Percentiles rank a stretch among this genome's conserved stretches.
phyloP scores from a whole-genome alignment of 2,797 vertebrate species.

The Acropternis orthonyx region DNA sequence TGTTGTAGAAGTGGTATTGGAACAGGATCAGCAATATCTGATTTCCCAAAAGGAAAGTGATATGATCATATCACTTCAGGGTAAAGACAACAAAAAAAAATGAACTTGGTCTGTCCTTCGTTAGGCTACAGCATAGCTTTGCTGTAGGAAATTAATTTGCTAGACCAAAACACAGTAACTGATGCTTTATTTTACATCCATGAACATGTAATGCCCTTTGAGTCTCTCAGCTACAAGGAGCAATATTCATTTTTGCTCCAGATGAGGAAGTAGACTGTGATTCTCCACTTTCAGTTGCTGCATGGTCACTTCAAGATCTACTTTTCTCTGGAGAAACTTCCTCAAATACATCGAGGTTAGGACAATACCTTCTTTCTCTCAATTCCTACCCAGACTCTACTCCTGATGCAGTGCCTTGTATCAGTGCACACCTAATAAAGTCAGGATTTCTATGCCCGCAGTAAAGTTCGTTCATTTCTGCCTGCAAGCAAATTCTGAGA shows the following conservation, averaged over 20 bases:
- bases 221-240: background rate
- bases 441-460: background rate
- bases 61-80: background rate
- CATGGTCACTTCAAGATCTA: background rate
- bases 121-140: background rate
- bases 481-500: background rate
- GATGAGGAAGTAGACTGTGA: background rate
- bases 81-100: background rate
- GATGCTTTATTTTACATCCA: background rate
- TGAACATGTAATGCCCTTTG: background rate
- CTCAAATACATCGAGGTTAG: background rate
- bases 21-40: constrained; percentile 9
- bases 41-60: background rate
- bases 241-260: background rate
- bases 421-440: constrained; percentile 15
- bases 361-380: background rate
- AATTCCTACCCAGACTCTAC: background rate
- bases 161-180: background rate
- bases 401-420: background rate
- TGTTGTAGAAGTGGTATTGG: background rate
- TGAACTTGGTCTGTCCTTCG: background rate
- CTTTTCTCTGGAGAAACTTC: background rate
- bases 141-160: background rate
- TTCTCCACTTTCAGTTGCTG: background rate
- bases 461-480: background rate